Evolutionary conservation across 2,888 invertebrate species (phyloP).

Genomic region (Seira ritae): DNA sequence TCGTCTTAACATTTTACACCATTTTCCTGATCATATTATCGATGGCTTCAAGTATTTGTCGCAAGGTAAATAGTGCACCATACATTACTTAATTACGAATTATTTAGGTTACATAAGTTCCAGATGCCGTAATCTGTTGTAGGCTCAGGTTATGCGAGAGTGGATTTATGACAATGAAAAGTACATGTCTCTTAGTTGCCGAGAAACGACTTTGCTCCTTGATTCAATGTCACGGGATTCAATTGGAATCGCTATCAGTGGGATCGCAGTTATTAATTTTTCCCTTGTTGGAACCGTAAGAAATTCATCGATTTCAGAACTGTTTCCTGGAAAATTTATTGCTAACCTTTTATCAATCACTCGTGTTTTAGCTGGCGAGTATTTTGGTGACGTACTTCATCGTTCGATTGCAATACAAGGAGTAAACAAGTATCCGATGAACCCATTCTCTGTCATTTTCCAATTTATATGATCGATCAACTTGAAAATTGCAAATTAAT

Average conservation of each 20-base stretch:
- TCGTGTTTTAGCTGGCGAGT: constrained; percentile 38
- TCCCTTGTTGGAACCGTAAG: constrained; percentile 55
- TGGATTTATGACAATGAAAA: constrained; percentile 52
- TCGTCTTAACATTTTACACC: constrained; percentile 30
- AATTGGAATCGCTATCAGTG: constrained; percentile 32
- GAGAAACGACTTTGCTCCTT: constrained; percentile 30
- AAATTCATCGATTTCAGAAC: not conserved
- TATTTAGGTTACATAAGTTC: not conserved
- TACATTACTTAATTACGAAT: not conserved
- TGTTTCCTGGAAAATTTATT: not conserved
- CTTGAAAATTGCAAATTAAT: too few species aligned
- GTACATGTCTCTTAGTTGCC: constrained; percentile 29
- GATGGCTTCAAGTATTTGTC: constrained; percentile 33
- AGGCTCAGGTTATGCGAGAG: constrained; percentile 35
- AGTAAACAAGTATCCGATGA: too few species aligned
- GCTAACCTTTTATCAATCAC: too few species aligned
- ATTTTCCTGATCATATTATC: constrained; percentile 25
- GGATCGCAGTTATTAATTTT: constrained; percentile 35
- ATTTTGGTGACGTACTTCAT: constrained; percentile 50
- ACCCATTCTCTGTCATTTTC: too few species aligned
- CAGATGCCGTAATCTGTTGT: not conserved
- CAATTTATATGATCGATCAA: too few species aligned
- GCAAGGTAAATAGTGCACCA: constrained; percentile 23
- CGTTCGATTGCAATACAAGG: constrained; percentile 38
- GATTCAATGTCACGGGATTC: constrained; percentile 46